Percentiles rank a stretch among this genome's conserved stretches.
Conservation (phyloP, 2,797 vertebrate species). For the Rousettus madagascariensis region DNA sequence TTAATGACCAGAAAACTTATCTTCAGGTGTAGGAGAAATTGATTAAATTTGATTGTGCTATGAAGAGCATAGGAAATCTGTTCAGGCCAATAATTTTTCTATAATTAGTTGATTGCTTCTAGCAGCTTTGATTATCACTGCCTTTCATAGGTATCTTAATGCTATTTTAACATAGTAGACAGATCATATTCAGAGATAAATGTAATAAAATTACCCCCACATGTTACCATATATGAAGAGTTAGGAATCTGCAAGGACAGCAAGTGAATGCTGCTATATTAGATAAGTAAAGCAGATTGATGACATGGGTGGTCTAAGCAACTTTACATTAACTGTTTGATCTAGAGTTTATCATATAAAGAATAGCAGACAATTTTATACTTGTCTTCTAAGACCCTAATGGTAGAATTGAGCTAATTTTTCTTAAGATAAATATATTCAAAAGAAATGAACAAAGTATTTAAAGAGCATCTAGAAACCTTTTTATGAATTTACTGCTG, state of each 20-base stretch:
- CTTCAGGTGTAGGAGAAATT: fast-evolving
- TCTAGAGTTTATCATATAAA: neutral
- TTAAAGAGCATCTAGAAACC: neutral
- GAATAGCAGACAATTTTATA: neutral
- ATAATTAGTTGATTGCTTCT: neutral
- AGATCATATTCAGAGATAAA: neutral
- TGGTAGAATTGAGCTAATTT: neutral
- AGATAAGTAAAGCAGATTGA: neutral
- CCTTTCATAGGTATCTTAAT: neutral
- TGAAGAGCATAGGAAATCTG: neutral
- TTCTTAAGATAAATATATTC: neutral
- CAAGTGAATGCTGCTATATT: neutral
- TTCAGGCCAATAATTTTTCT: neutral
- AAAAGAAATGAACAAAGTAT: neutral
- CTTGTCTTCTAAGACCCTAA: neutral
- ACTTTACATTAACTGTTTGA: neutral
- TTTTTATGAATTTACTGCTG: neutral
- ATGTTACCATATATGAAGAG: neutral
- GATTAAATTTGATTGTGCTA: neutral
- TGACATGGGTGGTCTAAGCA: neutral
- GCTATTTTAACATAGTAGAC: neutral
- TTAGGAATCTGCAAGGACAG: neutral
- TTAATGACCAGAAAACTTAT: neutral
- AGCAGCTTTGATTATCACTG: neutral
- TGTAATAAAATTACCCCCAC: neutral